Evolutionary conservation across 2,113 vertebrate species (phyloP).

Genomic region (Cryptotis parvus): DNA sequence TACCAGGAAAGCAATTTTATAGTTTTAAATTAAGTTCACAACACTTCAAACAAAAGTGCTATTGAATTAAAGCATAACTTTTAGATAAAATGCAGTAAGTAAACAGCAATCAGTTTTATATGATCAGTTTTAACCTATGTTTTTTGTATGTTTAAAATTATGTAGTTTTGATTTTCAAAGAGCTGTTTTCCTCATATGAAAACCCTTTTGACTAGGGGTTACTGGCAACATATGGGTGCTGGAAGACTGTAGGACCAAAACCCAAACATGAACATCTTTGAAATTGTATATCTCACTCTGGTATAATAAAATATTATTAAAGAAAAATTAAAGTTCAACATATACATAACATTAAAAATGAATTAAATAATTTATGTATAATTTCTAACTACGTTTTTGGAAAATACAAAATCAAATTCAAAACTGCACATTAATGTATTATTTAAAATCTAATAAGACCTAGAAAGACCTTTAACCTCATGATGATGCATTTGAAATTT

Average conservation of each 20-base stretch:
- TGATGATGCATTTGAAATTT: no score
- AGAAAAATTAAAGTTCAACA: no score
- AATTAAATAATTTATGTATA: constrained; percentile 32
- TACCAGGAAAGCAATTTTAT: constrained; percentile 23
- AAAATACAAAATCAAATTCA: neutral
- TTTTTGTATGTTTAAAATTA: neutral
- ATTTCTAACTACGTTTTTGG: constrained; percentile 19
- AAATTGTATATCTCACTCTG: no score
- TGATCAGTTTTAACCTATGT: neutral
- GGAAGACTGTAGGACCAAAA: no score
- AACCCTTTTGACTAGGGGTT: neutral
- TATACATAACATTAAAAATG: no score
- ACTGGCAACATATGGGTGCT: neutral
- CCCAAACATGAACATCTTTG: no score
- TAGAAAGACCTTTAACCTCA: neutral
- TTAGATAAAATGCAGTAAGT: neutral
- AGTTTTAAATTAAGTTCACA: constrained; percentile 31
- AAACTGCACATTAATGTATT: constrained; percentile 30
- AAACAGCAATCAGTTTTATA: neutral
- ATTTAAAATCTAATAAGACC: constrained; percentile 13
- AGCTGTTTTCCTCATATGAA: neutral
- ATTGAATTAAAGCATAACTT: constrained; percentile 11
- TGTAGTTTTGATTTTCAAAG: constrained; percentile 37
- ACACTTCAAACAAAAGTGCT: neutral
- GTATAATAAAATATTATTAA: no score